A percentile compares a stretch with the other conserved stretches of the same genome.
Evolutionary conservation across 2,113 vertebrate species (phyloP).

Genomic region (Nestor notabilis): DNA sequence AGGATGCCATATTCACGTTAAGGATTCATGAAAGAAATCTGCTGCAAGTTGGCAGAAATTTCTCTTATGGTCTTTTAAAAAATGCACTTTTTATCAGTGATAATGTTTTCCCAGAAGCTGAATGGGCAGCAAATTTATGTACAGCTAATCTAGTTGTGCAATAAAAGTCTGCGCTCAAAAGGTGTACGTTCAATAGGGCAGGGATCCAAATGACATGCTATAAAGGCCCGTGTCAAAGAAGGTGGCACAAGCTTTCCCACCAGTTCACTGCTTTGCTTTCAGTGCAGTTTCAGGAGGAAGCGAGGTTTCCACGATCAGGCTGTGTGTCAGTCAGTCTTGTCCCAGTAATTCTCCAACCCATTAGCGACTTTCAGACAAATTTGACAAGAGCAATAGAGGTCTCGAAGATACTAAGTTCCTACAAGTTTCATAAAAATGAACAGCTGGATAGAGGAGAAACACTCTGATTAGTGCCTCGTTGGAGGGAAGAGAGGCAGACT

Average conservation of each 20-base stretch:
- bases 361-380: background rate
- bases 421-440: slow-evolving; percentile 5
- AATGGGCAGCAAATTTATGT: background rate
- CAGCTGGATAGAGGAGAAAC: background rate
- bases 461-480: background rate
- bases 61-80: background rate
- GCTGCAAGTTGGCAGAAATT: background rate
- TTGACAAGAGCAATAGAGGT: background rate
- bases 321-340: background rate
- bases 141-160: background rate
- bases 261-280: background rate
- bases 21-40: background rate
- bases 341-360: background rate
- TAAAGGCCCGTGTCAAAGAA: background rate
- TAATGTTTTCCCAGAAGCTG: background rate
- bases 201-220: background rate
- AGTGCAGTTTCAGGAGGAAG: background rate
- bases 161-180: background rate
- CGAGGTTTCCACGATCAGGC: background rate
- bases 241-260: background rate
- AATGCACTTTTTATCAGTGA: background rate
- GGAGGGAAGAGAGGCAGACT: background rate
- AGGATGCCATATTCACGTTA: background rate
- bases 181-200: background rate
- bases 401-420: slow-evolving; percentile 22